Conservation (phyloP, 2,797 vertebrate species). For the Carcharodon carcharias region DNA sequence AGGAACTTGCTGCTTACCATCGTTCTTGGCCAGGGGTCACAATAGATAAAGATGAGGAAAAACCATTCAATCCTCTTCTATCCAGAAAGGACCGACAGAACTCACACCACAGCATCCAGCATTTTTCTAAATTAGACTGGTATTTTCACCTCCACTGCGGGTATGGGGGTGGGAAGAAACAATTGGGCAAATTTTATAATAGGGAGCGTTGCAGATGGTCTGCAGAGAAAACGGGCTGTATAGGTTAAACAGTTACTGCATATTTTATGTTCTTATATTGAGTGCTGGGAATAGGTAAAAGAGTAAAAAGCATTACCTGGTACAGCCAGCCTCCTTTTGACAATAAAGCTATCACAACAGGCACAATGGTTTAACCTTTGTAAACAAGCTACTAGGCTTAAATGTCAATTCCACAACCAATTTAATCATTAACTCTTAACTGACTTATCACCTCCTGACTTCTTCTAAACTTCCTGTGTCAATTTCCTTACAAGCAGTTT, state of each 20-base stretch:
- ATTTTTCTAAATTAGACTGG: not conserved
- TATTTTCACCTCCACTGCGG: not conserved
- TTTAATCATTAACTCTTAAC: constrained; percentile 17
- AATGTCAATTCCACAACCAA: not conserved
- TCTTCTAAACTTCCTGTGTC: not conserved
- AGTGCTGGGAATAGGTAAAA: not conserved
- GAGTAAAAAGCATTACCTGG: not conserved
- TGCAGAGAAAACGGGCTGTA: not conserved
- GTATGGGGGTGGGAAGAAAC: not conserved
- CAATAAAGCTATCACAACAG: not conserved
- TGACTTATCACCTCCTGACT: not conserved
- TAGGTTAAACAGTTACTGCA: not conserved
- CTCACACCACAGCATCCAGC: no score
- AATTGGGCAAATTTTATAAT: not conserved
- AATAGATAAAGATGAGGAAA: no score
- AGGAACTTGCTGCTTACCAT: no score
- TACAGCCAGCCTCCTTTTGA: not conserved
- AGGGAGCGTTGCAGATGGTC: not conserved
- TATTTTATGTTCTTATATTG: not conserved
- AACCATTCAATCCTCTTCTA: no score
- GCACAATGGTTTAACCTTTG: not conserved
- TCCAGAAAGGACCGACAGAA: not conserved
- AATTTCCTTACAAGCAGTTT: not conserved
- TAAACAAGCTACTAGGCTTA: not conserved
- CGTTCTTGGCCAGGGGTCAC: no score